phyloP scores from a whole-genome alignment of 2,888 invertebrate species.

The Zygothrica quintamaculata region DNA sequence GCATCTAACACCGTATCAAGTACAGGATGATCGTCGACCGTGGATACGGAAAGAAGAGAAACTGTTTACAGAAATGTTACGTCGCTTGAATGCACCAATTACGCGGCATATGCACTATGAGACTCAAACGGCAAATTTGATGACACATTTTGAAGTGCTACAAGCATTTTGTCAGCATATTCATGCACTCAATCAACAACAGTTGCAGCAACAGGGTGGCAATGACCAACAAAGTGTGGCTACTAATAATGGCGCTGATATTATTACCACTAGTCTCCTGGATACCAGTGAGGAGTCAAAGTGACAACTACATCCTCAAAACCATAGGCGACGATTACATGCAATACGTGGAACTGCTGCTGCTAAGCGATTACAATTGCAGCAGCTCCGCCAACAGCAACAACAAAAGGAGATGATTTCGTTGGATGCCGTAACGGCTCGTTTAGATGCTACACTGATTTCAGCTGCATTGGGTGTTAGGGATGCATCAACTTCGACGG shows the following conservation, averaged over 20 bases:
- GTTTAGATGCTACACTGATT: constrained; percentile 70
- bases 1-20: constrained; percentile 96
- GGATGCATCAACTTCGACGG: constrained; percentile 61
- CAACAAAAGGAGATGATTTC: constrained; percentile 51
- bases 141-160: constrained; percentile 92
- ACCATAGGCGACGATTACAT: constrained; percentile 81
- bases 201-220: constrained; percentile 59
- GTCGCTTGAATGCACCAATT: constrained; percentile 88
- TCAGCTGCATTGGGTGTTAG: constrained; percentile 71
- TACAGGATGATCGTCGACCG: constrained; percentile 90
- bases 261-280: constrained; percentile 68
- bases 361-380: constrained; percentile 67
- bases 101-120: constrained; percentile 88
- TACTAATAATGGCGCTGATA: constrained; percentile 61
- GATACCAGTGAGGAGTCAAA: constrained; percentile 82
- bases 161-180: constrained; percentile 86
- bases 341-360: constrained; percentile 75
- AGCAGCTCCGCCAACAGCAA: constrained; percentile 69
- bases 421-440: constrained; percentile 67
- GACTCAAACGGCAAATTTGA: constrained; percentile 86
- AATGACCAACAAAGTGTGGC: constrained; percentile 63
- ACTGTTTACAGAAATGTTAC: constrained; percentile 89
- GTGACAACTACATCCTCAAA: constrained; percentile 83
- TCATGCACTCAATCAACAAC: constrained; percentile 81
- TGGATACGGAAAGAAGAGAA: constrained; percentile 95